Conservation (phyloP, 2,888 invertebrate genomes). For the Troides helena region DNA sequence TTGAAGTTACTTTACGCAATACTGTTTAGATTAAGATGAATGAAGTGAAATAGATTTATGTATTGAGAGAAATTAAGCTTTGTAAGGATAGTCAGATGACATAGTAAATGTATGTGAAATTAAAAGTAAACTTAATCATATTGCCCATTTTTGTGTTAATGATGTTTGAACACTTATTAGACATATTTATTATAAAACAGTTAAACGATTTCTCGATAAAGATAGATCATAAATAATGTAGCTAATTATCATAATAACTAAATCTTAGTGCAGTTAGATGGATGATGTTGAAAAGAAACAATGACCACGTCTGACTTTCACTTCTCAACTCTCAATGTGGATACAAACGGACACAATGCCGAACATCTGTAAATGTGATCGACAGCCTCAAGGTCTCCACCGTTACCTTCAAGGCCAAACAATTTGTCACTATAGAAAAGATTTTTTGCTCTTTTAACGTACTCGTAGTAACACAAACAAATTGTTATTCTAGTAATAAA, state of each 20-base stretch:
- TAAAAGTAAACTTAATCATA: background rate
- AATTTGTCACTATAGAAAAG: conserved; percentile 19
- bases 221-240: background rate
- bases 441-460: conserved; percentile 22
- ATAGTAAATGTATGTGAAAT: no score
- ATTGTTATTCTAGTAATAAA: conserved; percentile 4
- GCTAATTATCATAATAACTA: background rate
- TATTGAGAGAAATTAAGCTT: no score
- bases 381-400: conserved; percentile 14
- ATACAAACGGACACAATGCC: conserved; percentile 24
- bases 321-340: conserved; percentile 27
- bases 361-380: conserved; percentile 13
- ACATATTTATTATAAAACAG: background rate
- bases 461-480: conserved; percentile 2
- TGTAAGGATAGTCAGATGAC: no score
- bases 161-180: background rate
- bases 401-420: conserved; percentile 18
- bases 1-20: no score
- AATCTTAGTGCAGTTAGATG: background rate
- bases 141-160: background rate
- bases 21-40: no score
- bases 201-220: background rate
- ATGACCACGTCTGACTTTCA: conserved; percentile 32
- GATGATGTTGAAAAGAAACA: background rate
- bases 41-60: no score